phyloP scores from a whole-genome alignment of 1,140 invertebrate genomes.

The Platyura marginata region DNA sequence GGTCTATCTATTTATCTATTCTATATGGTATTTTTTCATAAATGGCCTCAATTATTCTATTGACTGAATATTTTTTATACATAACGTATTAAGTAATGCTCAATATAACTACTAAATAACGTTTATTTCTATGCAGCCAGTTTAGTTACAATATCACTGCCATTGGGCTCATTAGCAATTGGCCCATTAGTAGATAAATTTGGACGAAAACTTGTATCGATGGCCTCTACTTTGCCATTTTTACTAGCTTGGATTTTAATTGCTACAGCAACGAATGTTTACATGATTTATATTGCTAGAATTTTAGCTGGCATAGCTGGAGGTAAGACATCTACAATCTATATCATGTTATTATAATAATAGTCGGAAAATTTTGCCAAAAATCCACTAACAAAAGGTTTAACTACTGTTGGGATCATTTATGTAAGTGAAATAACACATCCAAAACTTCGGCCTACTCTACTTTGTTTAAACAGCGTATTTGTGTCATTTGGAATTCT shows the following conservation, averaged over 20 bases:
- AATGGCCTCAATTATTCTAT: too few species aligned
- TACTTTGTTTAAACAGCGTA: conserved; percentile 34
- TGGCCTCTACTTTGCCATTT: conserved; percentile 33
- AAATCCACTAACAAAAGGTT: conserved; percentile 21
- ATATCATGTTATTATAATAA: too few species aligned
- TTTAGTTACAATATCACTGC: conserved; percentile 31
- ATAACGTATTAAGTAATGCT: not conserved
- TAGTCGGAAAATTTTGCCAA: too few species aligned
- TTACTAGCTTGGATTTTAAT: conserved; percentile 37
- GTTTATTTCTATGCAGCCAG: conserved; percentile 26
- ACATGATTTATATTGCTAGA: conserved; percentile 27
- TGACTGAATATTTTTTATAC: too few species aligned
- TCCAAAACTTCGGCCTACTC: conserved; percentile 28
- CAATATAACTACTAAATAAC: conserved; percentile 3
- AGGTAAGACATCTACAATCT: too few species aligned
- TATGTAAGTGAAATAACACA: conserved; percentile 37
- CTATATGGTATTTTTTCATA: too few species aligned
- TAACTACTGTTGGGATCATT: conserved; percentile 30
- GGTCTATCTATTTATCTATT: too few species aligned
- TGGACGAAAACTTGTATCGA: conserved; percentile 36
- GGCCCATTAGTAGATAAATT: conserved; percentile 42
- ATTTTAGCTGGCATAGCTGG: conserved; percentile 29
- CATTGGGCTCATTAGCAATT: conserved; percentile 29
- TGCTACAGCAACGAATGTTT: conserved; percentile 18
- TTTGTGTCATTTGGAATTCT: conserved; percentile 35